These are phyloP conservation scores for Lasioglossum marginatum DNA, from an alignment of 2,888 invertebrate species.

Conservation along the genomic window DNA sequence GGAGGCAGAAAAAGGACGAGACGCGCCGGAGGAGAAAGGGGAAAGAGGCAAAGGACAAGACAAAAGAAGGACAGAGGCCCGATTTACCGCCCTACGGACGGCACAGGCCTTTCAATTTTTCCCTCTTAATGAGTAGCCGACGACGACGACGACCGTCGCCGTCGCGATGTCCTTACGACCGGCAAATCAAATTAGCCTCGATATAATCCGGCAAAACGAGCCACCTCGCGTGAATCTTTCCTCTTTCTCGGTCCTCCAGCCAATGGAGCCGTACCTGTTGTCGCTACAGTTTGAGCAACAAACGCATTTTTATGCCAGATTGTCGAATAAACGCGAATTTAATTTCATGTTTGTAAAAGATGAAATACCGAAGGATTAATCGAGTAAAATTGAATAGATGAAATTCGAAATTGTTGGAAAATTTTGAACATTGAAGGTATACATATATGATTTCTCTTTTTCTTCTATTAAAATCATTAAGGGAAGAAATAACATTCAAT, in stretches of 20 bases:
- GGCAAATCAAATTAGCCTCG: conserved; percentile 76
- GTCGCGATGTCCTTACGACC: conserved; percentile 69
- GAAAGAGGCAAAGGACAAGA: conserved; percentile 53
- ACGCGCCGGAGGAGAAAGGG: conserved; percentile 39
- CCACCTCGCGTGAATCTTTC: conserved; percentile 30
- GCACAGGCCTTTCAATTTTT: conserved; percentile 73
- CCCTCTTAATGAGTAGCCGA: conserved; percentile 72
- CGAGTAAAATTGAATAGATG: no score
- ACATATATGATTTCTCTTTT: no score
- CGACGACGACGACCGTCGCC: conserved; percentile 57
- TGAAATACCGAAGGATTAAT: no score
- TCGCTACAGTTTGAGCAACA: neutral
- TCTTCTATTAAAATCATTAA: no score
- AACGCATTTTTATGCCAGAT: neutral
- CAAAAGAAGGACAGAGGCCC: conserved; percentile 52
- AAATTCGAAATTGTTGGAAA: no score
- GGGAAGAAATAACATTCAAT: no score
- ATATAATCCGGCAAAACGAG: conserved; percentile 68
- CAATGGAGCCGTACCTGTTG: conserved; percentile 50
- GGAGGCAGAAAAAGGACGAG: conserved; percentile 61
- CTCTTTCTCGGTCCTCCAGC: neutral
- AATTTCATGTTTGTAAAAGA: no score
- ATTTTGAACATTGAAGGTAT: no score
- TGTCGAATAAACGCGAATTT: neutral
- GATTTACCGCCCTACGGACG: conserved; percentile 74